Conservation (phyloP, 2,888 invertebrate species). For the Zele albiditarsus region DNA sequence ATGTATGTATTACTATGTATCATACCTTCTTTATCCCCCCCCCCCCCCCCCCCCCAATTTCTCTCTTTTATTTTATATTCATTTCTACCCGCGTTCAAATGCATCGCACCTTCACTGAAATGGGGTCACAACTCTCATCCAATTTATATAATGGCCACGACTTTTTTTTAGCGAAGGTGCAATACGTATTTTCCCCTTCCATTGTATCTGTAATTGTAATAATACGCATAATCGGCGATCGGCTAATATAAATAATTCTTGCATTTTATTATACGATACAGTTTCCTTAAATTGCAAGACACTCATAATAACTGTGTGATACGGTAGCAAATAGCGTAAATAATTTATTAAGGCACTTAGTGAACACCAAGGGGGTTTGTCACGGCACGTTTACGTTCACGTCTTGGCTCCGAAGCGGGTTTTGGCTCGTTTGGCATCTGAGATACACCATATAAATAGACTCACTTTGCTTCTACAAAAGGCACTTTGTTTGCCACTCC, state of each 20-base stretch:
- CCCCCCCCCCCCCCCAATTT: too few species aligned
- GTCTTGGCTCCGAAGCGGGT: constrained; percentile 53
- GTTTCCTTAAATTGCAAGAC: neutral
- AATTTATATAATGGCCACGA: too few species aligned
- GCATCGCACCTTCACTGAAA: too few species aligned
- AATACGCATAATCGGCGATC: neutral
- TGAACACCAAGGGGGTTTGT: constrained; percentile 61
- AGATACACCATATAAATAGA: constrained; percentile 71
- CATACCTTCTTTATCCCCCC: too few species aligned
- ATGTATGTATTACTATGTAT: too few species aligned
- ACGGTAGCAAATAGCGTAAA: constrained; percentile 39
- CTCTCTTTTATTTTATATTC: too few species aligned
- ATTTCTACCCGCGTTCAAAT: too few species aligned
- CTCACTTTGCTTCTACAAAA: constrained; percentile 69
- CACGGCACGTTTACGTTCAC: constrained; percentile 66
- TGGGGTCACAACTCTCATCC: too few species aligned
- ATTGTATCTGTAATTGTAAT: too few species aligned
- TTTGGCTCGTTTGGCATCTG: constrained; percentile 69
- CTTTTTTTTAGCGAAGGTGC: too few species aligned
- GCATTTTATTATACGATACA: neutral
- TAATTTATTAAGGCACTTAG: constrained; percentile 72
- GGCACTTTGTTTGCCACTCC: constrained; percentile 61
- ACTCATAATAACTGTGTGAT: constrained; percentile 1
- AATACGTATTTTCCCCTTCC: too few species aligned
- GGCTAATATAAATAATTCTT: neutral